Percentiles rank a stretch among this genome's conserved stretches.
These are phyloP conservation scores for Oceanodroma tethys DNA, from an alignment of 2,113 vertebrate species.

Conservation along the genomic window DNA sequence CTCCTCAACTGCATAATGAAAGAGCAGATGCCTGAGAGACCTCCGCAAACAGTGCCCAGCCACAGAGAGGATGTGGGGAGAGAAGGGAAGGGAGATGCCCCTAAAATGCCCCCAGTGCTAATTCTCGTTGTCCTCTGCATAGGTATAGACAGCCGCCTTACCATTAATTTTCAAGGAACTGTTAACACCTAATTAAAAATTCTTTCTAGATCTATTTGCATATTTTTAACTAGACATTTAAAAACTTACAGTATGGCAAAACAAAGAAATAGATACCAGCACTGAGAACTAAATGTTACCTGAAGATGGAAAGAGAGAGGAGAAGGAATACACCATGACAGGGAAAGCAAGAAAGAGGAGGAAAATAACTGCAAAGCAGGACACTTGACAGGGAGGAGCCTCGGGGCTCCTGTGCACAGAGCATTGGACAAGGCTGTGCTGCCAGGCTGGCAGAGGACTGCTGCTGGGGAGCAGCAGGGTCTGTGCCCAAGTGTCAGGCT, in stretches of 20 bases:
- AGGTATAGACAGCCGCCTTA: neutral
- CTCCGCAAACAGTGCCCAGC: neutral
- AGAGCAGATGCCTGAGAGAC: neutral
- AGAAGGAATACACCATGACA: neutral
- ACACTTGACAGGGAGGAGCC: fast-evolving
- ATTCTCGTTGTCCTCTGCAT: neutral
- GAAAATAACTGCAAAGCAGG: neutral
- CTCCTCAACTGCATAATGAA: neutral
- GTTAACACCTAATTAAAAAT: neutral
- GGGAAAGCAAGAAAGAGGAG: neutral
- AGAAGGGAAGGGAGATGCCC: neutral
- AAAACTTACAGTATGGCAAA: neutral
- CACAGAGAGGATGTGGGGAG: neutral
- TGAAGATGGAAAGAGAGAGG: neutral
- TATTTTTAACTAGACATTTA: neutral
- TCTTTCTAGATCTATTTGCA: neutral
- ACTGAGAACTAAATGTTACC: neutral
- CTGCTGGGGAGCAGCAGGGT: neutral
- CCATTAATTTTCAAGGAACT: neutral
- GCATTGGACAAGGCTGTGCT: neutral
- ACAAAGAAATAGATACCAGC: neutral
- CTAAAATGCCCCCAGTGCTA: neutral
- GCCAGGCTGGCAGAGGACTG: neutral
- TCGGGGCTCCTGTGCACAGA: neutral
- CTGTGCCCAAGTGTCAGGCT: neutral